Conservation (phyloP, 2,797 vertebrate genomes). For the Lacerta viridis region DNA sequence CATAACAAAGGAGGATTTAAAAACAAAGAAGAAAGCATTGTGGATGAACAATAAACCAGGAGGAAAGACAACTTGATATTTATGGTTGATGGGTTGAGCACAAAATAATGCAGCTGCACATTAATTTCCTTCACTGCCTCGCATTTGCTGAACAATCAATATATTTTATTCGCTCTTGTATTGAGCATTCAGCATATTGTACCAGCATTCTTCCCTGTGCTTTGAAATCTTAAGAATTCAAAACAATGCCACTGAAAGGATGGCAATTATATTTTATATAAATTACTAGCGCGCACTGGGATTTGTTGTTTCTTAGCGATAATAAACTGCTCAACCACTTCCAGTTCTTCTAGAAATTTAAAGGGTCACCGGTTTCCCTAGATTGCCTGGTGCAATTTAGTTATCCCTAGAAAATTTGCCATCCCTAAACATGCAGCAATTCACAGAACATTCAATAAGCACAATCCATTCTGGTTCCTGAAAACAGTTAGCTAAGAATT, state of each 20-base stretch:
- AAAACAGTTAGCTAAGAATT: slow-evolving; percentile 11
- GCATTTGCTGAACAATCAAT: slow-evolving; percentile 30
- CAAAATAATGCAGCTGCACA: slow-evolving; percentile 41
- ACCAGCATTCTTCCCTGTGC: neutral
- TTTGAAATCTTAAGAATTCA: slow-evolving; percentile 16
- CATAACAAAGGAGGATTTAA: neutral
- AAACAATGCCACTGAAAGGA: neutral
- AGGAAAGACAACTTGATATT: slow-evolving; percentile 16
- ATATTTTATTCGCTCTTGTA: neutral
- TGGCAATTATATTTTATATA: neutral
- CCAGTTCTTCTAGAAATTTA: neutral
- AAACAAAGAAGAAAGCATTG: slow-evolving; percentile 9
- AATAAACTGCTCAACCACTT: rapidly evolving
- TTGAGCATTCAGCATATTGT: slow-evolving; percentile 22
- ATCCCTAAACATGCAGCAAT: neutral
- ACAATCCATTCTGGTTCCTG: neutral
- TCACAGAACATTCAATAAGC: neutral
- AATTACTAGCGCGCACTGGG: slow-evolving; percentile 1
- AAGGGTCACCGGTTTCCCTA: neutral
- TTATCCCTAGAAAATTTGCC: neutral
- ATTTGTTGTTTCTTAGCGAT: neutral
- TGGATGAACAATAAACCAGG: slow-evolving; percentile 10
- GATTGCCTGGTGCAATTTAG: neutral
- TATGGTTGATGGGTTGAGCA: slow-evolving; percentile 1
- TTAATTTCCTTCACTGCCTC: slow-evolving; percentile 1